These are phyloP conservation scores for roundworm (Caenorhabditis elegans) DNA, from an alignment of 1,140 invertebrate species.

Conservation along the genomic window WBcel235 BX284602.5:5191501-5192000, in stretches of 20 bases:
- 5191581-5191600: too few relatives aligned
- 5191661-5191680: background rate
- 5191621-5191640: background rate
- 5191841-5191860: background rate
- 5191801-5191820: too few relatives aligned
- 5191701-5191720: background rate
- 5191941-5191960: constrained; percentile 22
- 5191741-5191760: too few relatives aligned
- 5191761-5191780: too few relatives aligned
- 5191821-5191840: too few relatives aligned
- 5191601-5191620: too few relatives aligned
- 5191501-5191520: too few relatives aligned
- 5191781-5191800: too few relatives aligned
- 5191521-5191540: too few relatives aligned
- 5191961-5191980: constrained; percentile 3
- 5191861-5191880: constrained; percentile 1
- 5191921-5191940: background rate
- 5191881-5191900: background rate
- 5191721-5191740: background rate
- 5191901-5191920: constrained; percentile 12
- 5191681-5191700: background rate
- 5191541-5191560: too few relatives aligned
- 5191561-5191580: too few relatives aligned
- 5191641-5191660: background rate
- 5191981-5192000: background rate